These are phyloP conservation scores for Alca torda DNA, from an alignment of 2,797 vertebrate genomes.

Conservation along the genomic window DNA sequence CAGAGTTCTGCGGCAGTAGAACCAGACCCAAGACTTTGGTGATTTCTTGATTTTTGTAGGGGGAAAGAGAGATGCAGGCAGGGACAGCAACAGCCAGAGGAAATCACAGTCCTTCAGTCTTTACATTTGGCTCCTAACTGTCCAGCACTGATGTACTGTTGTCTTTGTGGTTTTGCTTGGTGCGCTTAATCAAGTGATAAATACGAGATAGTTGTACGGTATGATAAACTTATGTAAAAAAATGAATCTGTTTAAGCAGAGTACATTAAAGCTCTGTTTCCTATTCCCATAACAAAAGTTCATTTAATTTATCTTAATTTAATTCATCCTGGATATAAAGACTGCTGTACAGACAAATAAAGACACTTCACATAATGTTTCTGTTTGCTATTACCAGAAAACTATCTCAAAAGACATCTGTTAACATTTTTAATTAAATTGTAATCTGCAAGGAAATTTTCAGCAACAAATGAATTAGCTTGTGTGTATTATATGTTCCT, in stretches of 20 bases:
- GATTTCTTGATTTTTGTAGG: background rate
- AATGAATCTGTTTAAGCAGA: background rate
- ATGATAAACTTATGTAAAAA: background rate
- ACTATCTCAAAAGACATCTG: background rate
- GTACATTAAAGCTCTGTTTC: background rate
- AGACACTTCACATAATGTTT: background rate
- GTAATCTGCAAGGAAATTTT: background rate
- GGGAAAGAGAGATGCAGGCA: background rate
- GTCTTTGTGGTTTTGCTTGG: background rate
- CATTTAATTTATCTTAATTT: background rate
- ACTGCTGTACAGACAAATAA: background rate
- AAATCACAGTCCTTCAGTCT: background rate
- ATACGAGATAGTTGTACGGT: background rate
- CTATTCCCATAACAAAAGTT: fast-evolving
- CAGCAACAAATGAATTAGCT: background rate
- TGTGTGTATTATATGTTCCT: background rate
- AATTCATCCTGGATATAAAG: background rate
- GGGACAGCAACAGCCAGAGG: background rate
- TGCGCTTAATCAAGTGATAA: background rate
- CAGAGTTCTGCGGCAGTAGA: background rate
- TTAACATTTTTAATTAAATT: background rate
- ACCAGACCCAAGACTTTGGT: background rate
- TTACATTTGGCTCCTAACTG: background rate
- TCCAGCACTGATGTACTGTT: background rate
- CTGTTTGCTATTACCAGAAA: background rate